Conservation (phyloP, 2,888 invertebrate genomes). For the Meiosimyza decipiens region DNA sequence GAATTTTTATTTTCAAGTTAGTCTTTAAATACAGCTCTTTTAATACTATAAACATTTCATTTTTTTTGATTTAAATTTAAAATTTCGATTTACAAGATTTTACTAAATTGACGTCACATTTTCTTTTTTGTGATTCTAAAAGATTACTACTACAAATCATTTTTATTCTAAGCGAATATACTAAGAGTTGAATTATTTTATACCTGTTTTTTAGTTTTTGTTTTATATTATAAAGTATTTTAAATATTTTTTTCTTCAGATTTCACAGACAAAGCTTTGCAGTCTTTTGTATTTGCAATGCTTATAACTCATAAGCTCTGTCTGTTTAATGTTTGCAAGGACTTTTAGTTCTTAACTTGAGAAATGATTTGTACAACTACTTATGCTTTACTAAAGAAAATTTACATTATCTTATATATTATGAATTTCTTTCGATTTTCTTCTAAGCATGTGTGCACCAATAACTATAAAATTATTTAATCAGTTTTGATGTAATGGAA, state of each 20-base stretch:
- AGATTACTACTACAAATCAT: neutral
- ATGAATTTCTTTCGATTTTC: neutral
- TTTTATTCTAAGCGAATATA: neutral
- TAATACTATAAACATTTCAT: neutral
- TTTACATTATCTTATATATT: neutral
- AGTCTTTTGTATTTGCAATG: neutral
- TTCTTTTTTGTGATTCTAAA: too few species aligned
- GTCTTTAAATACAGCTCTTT: too few species aligned
- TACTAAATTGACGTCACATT: slow-evolving; percentile 7
- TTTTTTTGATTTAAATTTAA: neutral
- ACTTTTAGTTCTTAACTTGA: slow-evolving; percentile 26
- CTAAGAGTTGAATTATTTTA: neutral
- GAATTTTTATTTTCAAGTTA: too few species aligned
- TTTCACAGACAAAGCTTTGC: slow-evolving; percentile 16
- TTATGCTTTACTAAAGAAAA: neutral
- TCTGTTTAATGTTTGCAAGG: slow-evolving; percentile 28
- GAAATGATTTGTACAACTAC: slow-evolving; percentile 12
- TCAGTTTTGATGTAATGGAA: too few species aligned
- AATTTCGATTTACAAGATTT: slow-evolving; percentile 7
- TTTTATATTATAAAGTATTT: neutral
- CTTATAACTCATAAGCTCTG: slow-evolving; percentile 12
- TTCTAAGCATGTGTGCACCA: neutral
- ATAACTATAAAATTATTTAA: neutral
- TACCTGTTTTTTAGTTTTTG: neutral
- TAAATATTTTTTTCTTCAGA: neutral